phyloP scores from a whole-genome alignment of 2,113 vertebrate genomes.

The Baryphthengus martii region DNA sequence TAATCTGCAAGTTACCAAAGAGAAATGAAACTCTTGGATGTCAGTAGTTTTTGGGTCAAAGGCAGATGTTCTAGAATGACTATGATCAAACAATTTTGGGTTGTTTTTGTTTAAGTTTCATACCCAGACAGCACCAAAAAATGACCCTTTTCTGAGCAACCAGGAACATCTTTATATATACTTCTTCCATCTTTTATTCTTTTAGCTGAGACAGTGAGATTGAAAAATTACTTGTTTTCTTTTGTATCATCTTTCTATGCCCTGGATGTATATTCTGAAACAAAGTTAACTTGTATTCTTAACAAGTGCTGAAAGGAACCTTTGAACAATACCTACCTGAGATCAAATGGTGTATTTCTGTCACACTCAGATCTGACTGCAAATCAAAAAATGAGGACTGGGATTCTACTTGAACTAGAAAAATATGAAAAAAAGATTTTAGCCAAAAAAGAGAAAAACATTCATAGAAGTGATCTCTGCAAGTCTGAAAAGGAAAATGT shows the following conservation, averaged over 20 bases:
- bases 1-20: constrained; percentile 68
- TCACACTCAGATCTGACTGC: not conserved
- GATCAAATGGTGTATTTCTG: not conserved
- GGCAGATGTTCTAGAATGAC: not conserved
- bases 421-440: not conserved
- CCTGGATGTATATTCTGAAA: not conserved
- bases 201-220: not conserved
- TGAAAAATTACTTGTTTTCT: constrained; percentile 23
- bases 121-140: not conserved
- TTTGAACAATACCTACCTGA: constrained; percentile 19
- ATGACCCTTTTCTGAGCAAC: not conserved
- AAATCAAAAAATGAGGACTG: not conserved
- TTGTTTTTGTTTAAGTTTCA: constrained; percentile 1
- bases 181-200: not conserved
- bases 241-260: not conserved
- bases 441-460: not conserved
- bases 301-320: not conserved
- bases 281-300: constrained; percentile 34
- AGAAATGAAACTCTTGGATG: constrained; percentile 38
- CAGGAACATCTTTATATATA: not conserved
- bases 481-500: not conserved
- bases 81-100: not conserved
- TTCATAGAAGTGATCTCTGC: not conserved
- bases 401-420: not conserved
- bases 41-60: constrained; percentile 43